Evolutionary conservation across 1,140 invertebrate species (phyloP), one percentile per base, ranked within the genome.

Genomic region (Cydia fagiglandana): DNA sequence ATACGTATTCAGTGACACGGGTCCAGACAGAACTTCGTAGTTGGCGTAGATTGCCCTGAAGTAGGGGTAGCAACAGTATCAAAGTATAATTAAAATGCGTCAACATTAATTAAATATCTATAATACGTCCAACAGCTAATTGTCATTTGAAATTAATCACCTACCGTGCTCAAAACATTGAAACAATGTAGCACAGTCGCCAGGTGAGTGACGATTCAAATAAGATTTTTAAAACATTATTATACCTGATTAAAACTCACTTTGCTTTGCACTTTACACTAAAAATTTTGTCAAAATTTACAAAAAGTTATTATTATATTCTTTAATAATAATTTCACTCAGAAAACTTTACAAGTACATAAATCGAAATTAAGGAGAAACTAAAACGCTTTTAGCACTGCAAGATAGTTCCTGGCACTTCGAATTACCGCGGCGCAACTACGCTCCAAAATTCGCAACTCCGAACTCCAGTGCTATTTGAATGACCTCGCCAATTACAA

Each of bases 401-500:
- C 56, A 24, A 61, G 24, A 61, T 61, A 24, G 56, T 61, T 61
- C 56, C 20, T 24, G 56, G n/a, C 56, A 24, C 56, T 61, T 61
- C 20, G 20, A 24, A 61, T 24, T 61, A 61, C 56, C 80, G 73
- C 68, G 77, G 75, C 81, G 73, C 81, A 83, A 85, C 78, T 81
- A 82, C 79, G 76, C 75, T 76, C 78, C 88, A 91, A 83, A 90
- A 89, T 75, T 80, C 64, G 30, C 74, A 84, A 79, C 75, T 75
- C 77, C 61, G 76, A 83, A 77, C 75, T 79, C 74, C 74, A 78
- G 79, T 77, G 73, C 75, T 83, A 78, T 84, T 87, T 83, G 81
- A 84, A 88, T 87, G 83, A 89, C 76, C 77, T 89, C 75, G 79
- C 77, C 81, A 88, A 92, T 89, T 88, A 92, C 88, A 93, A 93